Conservation (phyloP, 2,797 vertebrate species). For the Rousettus madagascariensis region DNA sequence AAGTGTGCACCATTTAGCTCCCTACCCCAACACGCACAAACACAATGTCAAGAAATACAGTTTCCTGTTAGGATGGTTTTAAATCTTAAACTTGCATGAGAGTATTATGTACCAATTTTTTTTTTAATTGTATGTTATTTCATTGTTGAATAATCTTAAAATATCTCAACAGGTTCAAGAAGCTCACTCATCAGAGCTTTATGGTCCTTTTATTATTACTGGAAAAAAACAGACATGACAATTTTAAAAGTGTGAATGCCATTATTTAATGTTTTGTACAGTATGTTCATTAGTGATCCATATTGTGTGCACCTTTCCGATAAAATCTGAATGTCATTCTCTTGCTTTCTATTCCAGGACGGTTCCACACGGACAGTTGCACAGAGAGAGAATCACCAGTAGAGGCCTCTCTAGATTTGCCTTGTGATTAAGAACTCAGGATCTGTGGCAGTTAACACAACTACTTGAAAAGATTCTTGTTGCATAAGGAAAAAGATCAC, state of each 20-base stretch:
- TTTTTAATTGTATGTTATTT: slow-evolving; percentile 64
- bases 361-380: slow-evolving; percentile 70
- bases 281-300: slow-evolving; percentile 58
- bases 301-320: slow-evolving; percentile 75
- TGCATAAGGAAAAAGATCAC: slow-evolving; percentile 83
- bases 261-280: slow-evolving; percentile 61
- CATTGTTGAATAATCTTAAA: slow-evolving; percentile 77
- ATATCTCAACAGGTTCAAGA: slow-evolving; percentile 62
- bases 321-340: slow-evolving; percentile 69
- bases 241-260: slow-evolving; percentile 63
- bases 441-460: slow-evolving; percentile 78
- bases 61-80: slow-evolving; percentile 67
- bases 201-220: slow-evolving; percentile 66
- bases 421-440: slow-evolving; percentile 76
- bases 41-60: slow-evolving; percentile 25
- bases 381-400: slow-evolving; percentile 86
- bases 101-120: neutral
- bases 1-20: neutral
- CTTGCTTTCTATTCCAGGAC: slow-evolving; percentile 52
- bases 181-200: slow-evolving; percentile 70
- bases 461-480: slow-evolving; percentile 87
- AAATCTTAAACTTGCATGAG: slow-evolving; percentile 65
- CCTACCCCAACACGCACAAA: neutral
- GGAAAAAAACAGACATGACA: slow-evolving; percentile 28
- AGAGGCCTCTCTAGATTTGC: slow-evolving; percentile 98